These are phyloP conservation scores for Homarus gammarus DNA, from an alignment of 2,888 invertebrate species.

Conservation along the genomic window DNA sequence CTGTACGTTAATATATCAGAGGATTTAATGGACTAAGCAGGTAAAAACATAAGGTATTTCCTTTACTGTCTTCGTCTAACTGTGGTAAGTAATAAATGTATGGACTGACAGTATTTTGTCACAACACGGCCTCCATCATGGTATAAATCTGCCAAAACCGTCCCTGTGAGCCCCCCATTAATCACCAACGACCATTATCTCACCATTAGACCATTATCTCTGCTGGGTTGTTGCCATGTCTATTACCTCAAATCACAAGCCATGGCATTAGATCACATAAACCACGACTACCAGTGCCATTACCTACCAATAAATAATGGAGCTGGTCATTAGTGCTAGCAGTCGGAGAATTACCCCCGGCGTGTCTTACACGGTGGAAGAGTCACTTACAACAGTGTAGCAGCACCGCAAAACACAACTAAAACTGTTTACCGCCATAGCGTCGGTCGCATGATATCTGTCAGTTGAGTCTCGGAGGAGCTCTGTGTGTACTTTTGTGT, in stretches of 20 bases:
- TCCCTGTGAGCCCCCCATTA: not conserved
- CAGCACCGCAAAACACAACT: no score
- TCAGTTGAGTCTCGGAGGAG: no score
- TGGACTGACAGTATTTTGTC: not conserved
- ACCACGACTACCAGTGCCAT: not conserved
- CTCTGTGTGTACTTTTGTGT: no score
- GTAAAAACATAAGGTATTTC: no score
- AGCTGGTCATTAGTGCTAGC: not conserved
- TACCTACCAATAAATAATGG: not conserved
- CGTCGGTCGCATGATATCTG: no score
- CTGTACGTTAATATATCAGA: no score
- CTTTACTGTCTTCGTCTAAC: not conserved
- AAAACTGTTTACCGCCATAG: no score
- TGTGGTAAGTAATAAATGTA: not conserved
- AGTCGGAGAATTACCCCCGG: not conserved
- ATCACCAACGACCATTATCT: not conserved
- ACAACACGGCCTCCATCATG: not conserved
- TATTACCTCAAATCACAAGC: not conserved
- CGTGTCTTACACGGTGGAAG: not conserved
- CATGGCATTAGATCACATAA: constrained; percentile 2
- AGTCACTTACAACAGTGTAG: no score
- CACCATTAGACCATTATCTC: constrained; percentile 7
- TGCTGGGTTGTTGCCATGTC: not conserved
- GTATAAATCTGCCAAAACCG: not conserved
- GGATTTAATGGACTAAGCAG: no score